Evolutionary conservation across 2,888 invertebrate species (phyloP).

Genomic region (Abrostola tripartita): DNA sequence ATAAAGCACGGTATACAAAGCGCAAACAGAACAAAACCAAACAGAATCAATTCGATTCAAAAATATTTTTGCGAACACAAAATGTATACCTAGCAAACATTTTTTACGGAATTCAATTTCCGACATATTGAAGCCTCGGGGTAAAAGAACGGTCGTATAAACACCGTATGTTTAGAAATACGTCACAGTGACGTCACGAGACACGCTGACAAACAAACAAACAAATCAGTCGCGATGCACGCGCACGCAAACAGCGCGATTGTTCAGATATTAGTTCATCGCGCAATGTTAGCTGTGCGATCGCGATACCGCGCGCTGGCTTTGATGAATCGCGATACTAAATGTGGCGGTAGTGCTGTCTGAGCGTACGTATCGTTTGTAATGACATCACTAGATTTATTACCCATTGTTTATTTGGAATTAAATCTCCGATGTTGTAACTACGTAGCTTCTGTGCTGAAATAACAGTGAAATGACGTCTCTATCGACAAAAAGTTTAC

Average conservation of each 20-base stretch:
- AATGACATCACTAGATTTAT: conserved; percentile 31
- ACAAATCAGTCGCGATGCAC: conserved; percentile 61
- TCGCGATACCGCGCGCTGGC: conserved; percentile 74
- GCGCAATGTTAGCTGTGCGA: conserved; percentile 74
- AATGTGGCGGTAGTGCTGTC: conserved; percentile 66
- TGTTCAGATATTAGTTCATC: conserved; percentile 79
- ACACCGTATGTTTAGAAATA: conserved; percentile 66
- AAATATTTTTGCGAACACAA: neutral
- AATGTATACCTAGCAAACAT: too few relatives aligned
- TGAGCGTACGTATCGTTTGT: conserved; percentile 22
- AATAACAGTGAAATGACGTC: too few relatives aligned
- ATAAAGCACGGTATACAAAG: neutral
- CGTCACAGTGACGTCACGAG: conserved; percentile 62
- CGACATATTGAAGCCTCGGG: conserved; percentile 39
- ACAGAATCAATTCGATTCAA: neutral
- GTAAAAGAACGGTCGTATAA: conserved; percentile 55
- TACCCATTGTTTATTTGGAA: too few relatives aligned
- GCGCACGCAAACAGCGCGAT: conserved; percentile 72
- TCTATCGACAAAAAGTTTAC: too few relatives aligned
- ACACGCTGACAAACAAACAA: conserved; percentile 65
- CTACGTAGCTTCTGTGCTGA: too few relatives aligned
- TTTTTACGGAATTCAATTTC: conserved; percentile 44
- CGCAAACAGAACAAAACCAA: neutral
- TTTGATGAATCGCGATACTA: conserved; percentile 74
- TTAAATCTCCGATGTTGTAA: too few relatives aligned